Base-by-base conservation (phyloP, 1,140 invertebrate species). In the Matsumurasca onukii region DNA sequence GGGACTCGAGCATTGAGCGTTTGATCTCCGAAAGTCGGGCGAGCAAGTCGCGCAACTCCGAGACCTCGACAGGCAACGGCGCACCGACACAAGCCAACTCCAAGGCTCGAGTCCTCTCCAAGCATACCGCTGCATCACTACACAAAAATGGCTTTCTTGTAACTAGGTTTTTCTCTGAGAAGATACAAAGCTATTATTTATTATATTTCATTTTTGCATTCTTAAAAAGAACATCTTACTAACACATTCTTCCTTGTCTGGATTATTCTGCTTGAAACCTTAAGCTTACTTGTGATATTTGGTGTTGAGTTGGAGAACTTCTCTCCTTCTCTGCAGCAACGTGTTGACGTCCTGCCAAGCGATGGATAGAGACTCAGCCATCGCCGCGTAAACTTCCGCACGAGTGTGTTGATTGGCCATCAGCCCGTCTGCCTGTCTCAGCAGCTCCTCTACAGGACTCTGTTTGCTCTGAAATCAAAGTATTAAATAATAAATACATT, bases 261-360 rank as follows among this genome's bases (percentile, higher is more conserved):
- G n/a, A n/a, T n/a, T n/a, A n/a, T n/a, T n/a, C n/a, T n/a, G n/a
- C n/a, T n/a, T n/a, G n/a, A n/a, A n/a, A n/a, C n/a, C n/a, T n/a
- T n/a, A n/a, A n/a, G n/a, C n/a, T n/a, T 75, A 86, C 85, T 83
- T 84, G 75, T 91, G 89, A 73, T 91, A 91, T 62, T 86, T 80
- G 27, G 89, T 87, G 75, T 89, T 89, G 55, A 91, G 82, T 74
- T 93, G 88, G 22, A 97, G 81, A 65, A 97, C 87, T 64, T 88
- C 83, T 74, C 89, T 89, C 55, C 94, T 82, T 63, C 88, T 83
- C 74, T 94, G 89, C 68, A 97, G 80, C 75, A 93, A 88, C 62
- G 83, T 82, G 76, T 94, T 91, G 49, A 97, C 88, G 76, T 95
- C 93, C 75, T 88, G 88, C 95, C 95, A 97, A 0, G 94, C 93